Conservation (phyloP, 1,140 invertebrate genomes). For the Drosophila simulans region DNA sequence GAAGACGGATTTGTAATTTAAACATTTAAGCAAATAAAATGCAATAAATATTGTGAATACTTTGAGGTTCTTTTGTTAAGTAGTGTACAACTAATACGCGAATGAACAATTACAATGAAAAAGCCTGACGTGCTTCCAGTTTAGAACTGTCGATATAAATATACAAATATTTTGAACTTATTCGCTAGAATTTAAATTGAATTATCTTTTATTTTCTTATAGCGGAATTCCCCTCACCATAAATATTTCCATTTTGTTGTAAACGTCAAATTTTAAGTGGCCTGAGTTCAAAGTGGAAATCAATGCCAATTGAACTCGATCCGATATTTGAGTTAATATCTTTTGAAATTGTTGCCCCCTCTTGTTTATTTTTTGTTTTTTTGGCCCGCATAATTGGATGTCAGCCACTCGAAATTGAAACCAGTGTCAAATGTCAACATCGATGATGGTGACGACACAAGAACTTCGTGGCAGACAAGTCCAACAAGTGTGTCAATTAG, state of each 20-base stretch:
- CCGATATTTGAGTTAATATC: slow-evolving; percentile 48
- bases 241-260: slow-evolving; percentile 12
- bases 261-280: slow-evolving; percentile 42
- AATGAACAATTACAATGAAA: no score
- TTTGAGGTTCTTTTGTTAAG: no score
- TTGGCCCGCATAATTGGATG: slow-evolving; percentile 61
- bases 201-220: not conserved
- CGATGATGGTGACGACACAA: slow-evolving; percentile 58
- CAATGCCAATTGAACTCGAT: slow-evolving; percentile 76
- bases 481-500: slow-evolving; percentile 70
- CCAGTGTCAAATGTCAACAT: slow-evolving; percentile 77
- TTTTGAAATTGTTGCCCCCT: slow-evolving; percentile 64
- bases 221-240: not conserved
- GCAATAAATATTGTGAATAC: not conserved
- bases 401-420: slow-evolving; percentile 43
- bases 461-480: slow-evolving; percentile 26
- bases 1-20: slow-evolving; percentile 10
- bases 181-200: not conserved
- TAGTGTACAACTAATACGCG: no score
- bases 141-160: no score
- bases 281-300: slow-evolving; percentile 66
- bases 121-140: no score
- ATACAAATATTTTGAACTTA: not conserved
- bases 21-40: slow-evolving; percentile 11
- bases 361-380: slow-evolving; percentile 10